A percentile compares a stretch with the other conserved stretches of the same genome.
phyloP scores from a whole-genome alignment of 1,140 invertebrate species.

The Drosophila truncata region DNA sequence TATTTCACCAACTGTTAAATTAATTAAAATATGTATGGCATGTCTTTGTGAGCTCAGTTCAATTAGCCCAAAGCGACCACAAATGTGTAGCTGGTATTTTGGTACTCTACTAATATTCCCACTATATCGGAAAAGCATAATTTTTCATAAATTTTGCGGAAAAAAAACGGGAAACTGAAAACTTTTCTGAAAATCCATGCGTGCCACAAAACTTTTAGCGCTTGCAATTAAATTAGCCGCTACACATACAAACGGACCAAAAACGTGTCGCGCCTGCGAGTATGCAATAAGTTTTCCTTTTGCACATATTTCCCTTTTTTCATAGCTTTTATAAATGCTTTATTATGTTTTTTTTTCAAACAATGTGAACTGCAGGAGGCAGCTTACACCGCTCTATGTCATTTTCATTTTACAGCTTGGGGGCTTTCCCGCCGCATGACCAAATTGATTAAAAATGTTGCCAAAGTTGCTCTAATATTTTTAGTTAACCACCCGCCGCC shows the following conservation, averaged over 20 bases:
- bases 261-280: slow-evolving; percentile 47
- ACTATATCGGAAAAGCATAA: background rate
- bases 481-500: slow-evolving; percentile 53
- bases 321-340: slow-evolving; percentile 36
- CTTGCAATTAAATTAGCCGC: slow-evolving; percentile 76
- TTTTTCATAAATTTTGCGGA: slow-evolving; percentile 29
- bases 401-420: slow-evolving; percentile 56
- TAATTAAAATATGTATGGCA: slow-evolving; percentile 33
- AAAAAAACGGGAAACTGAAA: slow-evolving; percentile 21
- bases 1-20: slow-evolving; percentile 20
- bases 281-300: slow-evolving; percentile 59
- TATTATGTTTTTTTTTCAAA: slow-evolving; percentile 34
- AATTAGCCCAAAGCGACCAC: slow-evolving; percentile 15
- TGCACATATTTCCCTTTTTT: slow-evolving; percentile 36
- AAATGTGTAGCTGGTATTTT: background rate
- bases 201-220: slow-evolving; percentile 68
- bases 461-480: slow-evolving; percentile 62
- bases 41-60: slow-evolving; percentile 21
- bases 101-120: background rate
- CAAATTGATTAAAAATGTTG: slow-evolving; percentile 80
- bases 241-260: slow-evolving; percentile 25
- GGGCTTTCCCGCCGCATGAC: slow-evolving; percentile 1
- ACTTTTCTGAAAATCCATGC: slow-evolving; percentile 65
- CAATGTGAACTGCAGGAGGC: slow-evolving; percentile 22
- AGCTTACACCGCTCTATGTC: slow-evolving; percentile 54